Conservation (phyloP, 1,140 invertebrate species). For the Heliconius nattereri region DNA sequence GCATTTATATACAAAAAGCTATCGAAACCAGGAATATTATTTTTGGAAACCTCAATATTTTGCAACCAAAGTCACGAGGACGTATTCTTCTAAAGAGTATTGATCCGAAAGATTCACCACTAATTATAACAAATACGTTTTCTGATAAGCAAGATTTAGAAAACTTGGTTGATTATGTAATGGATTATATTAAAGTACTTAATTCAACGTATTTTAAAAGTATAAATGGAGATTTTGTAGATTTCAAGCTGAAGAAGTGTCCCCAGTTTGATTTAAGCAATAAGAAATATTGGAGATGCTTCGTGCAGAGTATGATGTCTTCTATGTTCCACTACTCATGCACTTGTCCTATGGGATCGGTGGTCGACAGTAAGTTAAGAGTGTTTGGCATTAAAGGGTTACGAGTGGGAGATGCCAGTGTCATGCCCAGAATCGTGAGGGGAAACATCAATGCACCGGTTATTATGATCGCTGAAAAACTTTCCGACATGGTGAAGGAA, state of each 20-base stretch:
- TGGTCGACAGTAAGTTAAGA: constrained; percentile 69
- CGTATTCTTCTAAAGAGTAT: constrained; percentile 36
- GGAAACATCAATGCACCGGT: constrained; percentile 85
- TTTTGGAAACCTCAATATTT: constrained; percentile 25
- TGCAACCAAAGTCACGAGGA: constrained; percentile 47
- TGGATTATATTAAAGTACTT: constrained; percentile 36
- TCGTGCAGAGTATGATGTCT: constrained; percentile 23
- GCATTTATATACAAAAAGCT: constrained; percentile 27
- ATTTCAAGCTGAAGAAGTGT: constrained; percentile 32
- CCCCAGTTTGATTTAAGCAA: constrained; percentile 17
- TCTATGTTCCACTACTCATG: constrained; percentile 75
- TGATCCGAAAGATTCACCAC: constrained; percentile 34
- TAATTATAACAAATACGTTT: constrained; percentile 36
- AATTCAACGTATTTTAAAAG: constrained; percentile 83
- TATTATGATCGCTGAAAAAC: constrained; percentile 89
- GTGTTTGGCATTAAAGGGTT: constrained; percentile 65
- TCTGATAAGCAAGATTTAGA: constrained; percentile 38
- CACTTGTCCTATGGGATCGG: constrained; percentile 80
- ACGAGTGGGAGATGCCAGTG: constrained; percentile 55
- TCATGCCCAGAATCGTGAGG: constrained; percentile 74
- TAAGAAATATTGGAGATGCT: constrained; percentile 37
- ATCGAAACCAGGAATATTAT: constrained; percentile 32
- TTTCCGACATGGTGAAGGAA: constrained; percentile 74
- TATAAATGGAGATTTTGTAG: constrained; percentile 37
- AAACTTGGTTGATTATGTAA: constrained; percentile 80